Evolutionary conservation across 2,888 invertebrate species (phyloP), one percentile per base, ranked within the genome.

Genomic region (Protodeltote pygarga): DNA sequence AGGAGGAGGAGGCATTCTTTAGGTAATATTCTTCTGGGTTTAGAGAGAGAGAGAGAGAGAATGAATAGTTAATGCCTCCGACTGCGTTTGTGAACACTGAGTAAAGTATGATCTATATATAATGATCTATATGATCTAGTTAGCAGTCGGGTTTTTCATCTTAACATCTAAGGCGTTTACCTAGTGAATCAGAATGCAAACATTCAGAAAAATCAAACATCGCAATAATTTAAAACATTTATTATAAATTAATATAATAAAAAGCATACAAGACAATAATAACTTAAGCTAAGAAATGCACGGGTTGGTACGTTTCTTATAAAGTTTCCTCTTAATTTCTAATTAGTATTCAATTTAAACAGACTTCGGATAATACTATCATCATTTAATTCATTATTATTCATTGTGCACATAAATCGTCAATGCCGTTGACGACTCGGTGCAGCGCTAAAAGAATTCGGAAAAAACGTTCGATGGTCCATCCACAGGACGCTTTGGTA

Each of bases 281-380:
- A 84, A 85, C 87, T 87, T 87, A 89, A 75, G 78, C 83, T 88
- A 89, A 77, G 85, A 90, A 91, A 91, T 91, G 91, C 91, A 89
- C 83, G 53, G 73, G 82, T 90, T 88, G 91, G 91, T 91, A 91
- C 91, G 87, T 86, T 79, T 73, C 80, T 72, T 73, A 75, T 65
- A 59, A 64, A 73, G 48, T 73, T 72, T 60, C 65, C 71, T 75
- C 74, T 75, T 76, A 74, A 64, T 71, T n/a, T n/a, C 64, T 72
- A 79, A 64, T 71, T 57, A 70, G 52, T 49, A 65, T 70, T 75
- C 64, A 65, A 73, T 62, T 71, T 79, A 81, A 79, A 85, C 80
- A 81, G 79, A 84, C 75, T 79, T 67, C 77, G 67, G 63, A 70
- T 79, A 83, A 85, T 86, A 87, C 77, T 73, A 64, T 75, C 68